Base-by-base conservation (phyloP, 2,113 vertebrate species). In the Passer domesticus region DNA sequence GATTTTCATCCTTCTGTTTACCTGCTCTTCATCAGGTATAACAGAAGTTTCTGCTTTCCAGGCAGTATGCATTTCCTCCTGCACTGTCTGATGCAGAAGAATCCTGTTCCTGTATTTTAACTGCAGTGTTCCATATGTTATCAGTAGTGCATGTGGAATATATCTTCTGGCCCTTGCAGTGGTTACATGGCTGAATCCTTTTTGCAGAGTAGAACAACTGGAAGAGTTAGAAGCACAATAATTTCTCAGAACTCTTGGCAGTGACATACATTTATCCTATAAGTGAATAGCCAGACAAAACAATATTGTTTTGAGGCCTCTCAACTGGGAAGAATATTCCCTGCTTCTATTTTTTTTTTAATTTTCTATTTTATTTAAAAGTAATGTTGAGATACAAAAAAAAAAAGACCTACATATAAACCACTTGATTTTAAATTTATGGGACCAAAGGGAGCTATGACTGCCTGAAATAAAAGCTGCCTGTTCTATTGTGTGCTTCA, bases 401-500 rank as follows among this genome's bases (percentile, higher is more conserved):
- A 41, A 41, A 41, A 55, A 84, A 77, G 8, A 20, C 12, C 16
- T 77, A 46, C 47, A 80, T 4, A 87, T 28, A 91, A 92, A 79
- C 15, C 27, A 67, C 27, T 66, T 53, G 47, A 8, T 74, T 68
- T 85, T 62, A 92, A 84, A 92, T 95, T 89, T 86, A 92, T 81
- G 83, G 64, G 21, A 70, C 76, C 47, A 88, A 53, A 80, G 79
- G 78, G 67, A 90, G 59, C 24, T 73, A 41, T 63, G 63, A 79
- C 35, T 77, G 59, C 13, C 59, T 84, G 44, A 87, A 87, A 87
- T 66, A 87, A 94, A 91, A 92, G 78, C 74, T 94, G 74, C 18
- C 58, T 87, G 4, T 52, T 90, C 74, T 63, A 88, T 94, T 94
- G 87, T 85, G 46, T 81, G n/a, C 68, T 88, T 88, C 64, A 77